Conservation (phyloP, 2,113 vertebrate genomes). For the Symphodus melops region DNA sequence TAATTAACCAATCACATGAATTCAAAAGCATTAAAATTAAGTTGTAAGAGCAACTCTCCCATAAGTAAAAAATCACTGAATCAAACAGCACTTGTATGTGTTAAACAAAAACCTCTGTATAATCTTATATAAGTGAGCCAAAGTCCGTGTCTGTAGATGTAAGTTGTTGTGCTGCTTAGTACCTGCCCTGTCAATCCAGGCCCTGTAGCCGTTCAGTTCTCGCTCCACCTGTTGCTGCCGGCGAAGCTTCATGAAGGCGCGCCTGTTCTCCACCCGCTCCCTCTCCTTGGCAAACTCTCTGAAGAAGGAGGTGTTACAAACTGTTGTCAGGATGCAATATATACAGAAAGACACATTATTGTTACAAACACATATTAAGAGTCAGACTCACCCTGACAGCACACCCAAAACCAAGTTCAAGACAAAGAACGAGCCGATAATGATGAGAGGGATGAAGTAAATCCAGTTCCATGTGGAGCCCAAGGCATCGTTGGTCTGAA, state of each 20-base stretch:
- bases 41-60: background rate
- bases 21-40: background rate
- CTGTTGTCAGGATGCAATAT: background rate
- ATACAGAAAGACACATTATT: background rate
- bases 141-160: constrained; percentile 5
- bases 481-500: constrained; percentile 96
- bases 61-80: background rate
- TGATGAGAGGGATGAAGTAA: constrained; percentile 97
- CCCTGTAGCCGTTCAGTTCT: constrained; percentile 95
- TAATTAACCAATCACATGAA: background rate
- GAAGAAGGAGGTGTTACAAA: constrained; percentile 23
- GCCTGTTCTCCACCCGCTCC: constrained; percentile 96
- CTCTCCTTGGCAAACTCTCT: constrained; percentile 99
- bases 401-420: constrained; percentile 97
- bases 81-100: background rate
- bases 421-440: constrained; percentile 97
- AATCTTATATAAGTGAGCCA: background rate
- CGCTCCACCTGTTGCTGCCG: constrained; percentile 98
- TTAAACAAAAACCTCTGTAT: background rate
- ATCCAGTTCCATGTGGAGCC: constrained; percentile 97
- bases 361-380: background rate
- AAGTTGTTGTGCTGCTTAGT: constrained; percentile 52
- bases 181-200: constrained; percentile 99
- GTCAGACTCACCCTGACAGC: constrained; percentile 90
- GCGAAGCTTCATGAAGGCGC: constrained; percentile 97